These are phyloP conservation scores for Amphipoea oculea DNA, from an alignment of 2,888 invertebrate species.

Conservation along the genomic window DNA sequence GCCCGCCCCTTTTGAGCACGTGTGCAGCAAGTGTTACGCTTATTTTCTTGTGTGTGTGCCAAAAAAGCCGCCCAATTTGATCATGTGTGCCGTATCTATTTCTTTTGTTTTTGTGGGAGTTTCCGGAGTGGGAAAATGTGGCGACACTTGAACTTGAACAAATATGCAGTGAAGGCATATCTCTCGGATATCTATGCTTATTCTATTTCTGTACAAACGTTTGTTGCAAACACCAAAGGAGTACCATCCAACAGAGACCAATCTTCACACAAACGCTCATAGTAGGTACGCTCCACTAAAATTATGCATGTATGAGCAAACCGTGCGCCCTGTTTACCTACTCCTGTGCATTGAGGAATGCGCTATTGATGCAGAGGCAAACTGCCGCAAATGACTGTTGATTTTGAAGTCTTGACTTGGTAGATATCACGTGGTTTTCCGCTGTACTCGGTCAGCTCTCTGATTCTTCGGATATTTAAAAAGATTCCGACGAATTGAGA, in stretches of 20 bases:
- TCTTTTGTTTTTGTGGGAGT: too few relatives aligned
- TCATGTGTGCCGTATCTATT: too few relatives aligned
- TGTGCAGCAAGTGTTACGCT: too few relatives aligned
- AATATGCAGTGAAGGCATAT: too few relatives aligned
- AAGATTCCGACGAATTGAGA: too few relatives aligned
- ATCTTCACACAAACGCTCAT: conserved; percentile 25
- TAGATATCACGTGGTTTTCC: background rate
- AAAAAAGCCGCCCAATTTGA: too few relatives aligned
- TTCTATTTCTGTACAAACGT: background rate
- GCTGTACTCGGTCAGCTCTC: background rate
- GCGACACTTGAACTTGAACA: too few relatives aligned
- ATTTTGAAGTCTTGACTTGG: conserved; percentile 22
- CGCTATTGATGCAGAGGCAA: conserved; percentile 13
- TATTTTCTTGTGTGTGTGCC: too few relatives aligned
- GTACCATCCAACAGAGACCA: background rate
- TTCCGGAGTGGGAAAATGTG: too few relatives aligned
- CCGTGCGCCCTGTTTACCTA: conserved; percentile 30
- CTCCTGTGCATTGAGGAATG: conserved; percentile 23
- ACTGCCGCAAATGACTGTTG: conserved; percentile 2
- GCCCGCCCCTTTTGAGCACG: too few relatives aligned
- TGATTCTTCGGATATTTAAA: background rate
- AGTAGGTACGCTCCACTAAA: background rate
- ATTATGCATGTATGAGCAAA: conserved; percentile 47
- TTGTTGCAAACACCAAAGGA: background rate
- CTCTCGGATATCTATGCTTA: too few relatives aligned